Evolutionary conservation across 2,113 vertebrate species (phyloP).

Genomic region (Melanocharis versteri): DNA sequence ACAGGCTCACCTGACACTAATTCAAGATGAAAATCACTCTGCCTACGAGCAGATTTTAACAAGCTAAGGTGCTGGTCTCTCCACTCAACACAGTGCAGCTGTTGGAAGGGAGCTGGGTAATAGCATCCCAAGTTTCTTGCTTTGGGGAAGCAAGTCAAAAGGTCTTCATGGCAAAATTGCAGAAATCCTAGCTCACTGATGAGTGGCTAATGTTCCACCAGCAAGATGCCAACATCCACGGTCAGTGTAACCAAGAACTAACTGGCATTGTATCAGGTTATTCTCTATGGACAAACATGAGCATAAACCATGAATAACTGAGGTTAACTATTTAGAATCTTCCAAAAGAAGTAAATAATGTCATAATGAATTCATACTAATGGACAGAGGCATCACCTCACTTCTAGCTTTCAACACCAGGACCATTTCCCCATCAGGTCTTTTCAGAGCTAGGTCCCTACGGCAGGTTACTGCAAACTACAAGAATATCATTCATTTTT

Average conservation of each 20-base stretch:
- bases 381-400: neutral
- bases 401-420: neutral
- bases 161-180: neutral
- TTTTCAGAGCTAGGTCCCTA: neutral
- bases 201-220: neutral
- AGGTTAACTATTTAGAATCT: neutral
- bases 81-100: neutral
- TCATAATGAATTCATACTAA: neutral
- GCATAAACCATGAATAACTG: neutral
- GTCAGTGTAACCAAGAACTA: neutral
- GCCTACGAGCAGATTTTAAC: neutral
- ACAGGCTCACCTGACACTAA: neutral
- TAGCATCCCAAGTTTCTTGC: neutral
- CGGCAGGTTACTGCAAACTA: neutral
- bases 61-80: neutral
- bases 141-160: neutral
- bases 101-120: neutral
- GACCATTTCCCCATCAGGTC: neutral
- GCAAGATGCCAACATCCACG: neutral
- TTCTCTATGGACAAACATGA: neutral
- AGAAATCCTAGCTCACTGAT: neutral
- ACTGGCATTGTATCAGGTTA: neutral
- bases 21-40: neutral
- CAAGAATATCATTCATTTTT: neutral
- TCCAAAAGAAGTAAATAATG: neutral